Base-by-base conservation (phyloP, 1,140 invertebrate species). In the Danaus melanippus region DNA sequence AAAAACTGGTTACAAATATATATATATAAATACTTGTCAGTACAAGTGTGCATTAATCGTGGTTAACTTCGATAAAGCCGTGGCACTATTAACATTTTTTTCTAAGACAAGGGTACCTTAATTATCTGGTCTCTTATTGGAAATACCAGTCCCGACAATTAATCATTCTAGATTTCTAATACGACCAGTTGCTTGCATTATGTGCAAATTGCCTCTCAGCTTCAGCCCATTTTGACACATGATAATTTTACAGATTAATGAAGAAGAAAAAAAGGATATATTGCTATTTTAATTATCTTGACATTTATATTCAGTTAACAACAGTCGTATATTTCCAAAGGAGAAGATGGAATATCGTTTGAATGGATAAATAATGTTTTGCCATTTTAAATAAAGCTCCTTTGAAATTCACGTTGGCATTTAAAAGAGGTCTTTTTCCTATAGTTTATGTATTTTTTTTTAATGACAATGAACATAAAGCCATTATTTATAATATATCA, bases 131-230 rank as follows among this genome's bases (percentile, higher is more conserved):
- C 4, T 32, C 21, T 32, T 32, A 32, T 32, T 32, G 21, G 21
- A 32, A 32, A 32, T 32, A 32, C 42, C 40, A 21, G 41, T 56
- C 12, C 12, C 40, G 10, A 17, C 32, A 50, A 50, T 50, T 45
- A 17, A 52, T 32, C 21, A 32, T 32, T 32, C 17, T 60, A 62
- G 68, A 68, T 71, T 77, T 75, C 70, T 77, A 72, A 74, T 62
- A 43, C 51, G 62, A 67, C 68, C 64, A 64, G 74, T 73, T 51
- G 40, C 2, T 32, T 32, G 21, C 21, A 32, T 32, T 32, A 32
- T 32, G 21, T 32, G 21, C 21, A 32, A 32, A 32, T 32, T 32
- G 21, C 21, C 6, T 32, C 21, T 1, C 21, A 32, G 7, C 21
- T 32, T 32, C 21, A 32, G 21, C 4, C 21, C 21, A 32, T 5